Conservation (phyloP, 2,113 vertebrate species). For the Peromyscus polionotus region DNA sequence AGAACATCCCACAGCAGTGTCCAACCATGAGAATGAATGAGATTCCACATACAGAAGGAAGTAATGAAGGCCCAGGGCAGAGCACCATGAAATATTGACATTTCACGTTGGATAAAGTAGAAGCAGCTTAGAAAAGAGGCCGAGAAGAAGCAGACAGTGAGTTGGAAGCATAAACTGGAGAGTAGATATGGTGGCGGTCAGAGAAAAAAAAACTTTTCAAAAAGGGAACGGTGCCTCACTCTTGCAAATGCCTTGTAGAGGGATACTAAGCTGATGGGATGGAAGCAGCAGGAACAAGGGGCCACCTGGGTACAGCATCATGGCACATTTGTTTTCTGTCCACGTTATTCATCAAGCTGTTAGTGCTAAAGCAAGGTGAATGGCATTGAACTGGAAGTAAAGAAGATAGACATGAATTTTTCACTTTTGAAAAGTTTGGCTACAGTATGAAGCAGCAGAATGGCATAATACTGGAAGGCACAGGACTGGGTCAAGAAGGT, state of each 20-base stretch:
- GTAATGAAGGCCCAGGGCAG: background rate
- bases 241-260: background rate
- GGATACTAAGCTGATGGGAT: background rate
- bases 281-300: too few relatives aligned
- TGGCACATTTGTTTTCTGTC: background rate
- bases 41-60: background rate
- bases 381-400: background rate
- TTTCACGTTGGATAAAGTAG: background rate
- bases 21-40: conserved; percentile 6
- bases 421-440: background rate
- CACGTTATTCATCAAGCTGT: background rate
- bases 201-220: too few relatives aligned
- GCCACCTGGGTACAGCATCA: background rate
- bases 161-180: background rate
- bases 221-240: background rate
- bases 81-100: background rate
- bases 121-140: background rate
- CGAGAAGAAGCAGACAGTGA: background rate
- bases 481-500: background rate
- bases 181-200: background rate
- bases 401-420: background rate
- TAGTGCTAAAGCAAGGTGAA: background rate
- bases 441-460: background rate
- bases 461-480: background rate
- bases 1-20: too few relatives aligned